A percentile compares a stretch with the other conserved stretches of the same genome.
Conservation (phyloP, 2,113 vertebrate species). For the Nothobranchius furzeri region DNA sequence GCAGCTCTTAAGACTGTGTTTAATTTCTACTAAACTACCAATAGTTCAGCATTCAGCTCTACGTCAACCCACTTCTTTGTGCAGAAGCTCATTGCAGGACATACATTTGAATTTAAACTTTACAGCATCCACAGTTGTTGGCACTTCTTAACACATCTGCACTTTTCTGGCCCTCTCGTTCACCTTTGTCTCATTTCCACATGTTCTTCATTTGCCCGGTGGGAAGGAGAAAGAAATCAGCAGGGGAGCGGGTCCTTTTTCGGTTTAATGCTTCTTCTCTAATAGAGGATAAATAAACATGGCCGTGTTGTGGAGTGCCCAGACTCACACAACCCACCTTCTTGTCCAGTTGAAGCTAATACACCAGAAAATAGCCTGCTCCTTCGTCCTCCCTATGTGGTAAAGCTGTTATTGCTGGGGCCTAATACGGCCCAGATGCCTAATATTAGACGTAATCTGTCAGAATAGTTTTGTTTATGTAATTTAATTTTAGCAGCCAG, state of each 20-base stretch:
- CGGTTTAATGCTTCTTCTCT: conserved; percentile 68
- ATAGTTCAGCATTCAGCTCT: background rate
- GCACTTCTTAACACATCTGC: background rate
- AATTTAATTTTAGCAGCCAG: conserved; percentile 79
- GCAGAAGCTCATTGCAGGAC: too few relatives aligned
- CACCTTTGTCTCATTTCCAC: conserved; percentile 65
- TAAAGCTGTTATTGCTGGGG: conserved; percentile 71
- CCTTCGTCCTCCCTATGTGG: conserved; percentile 53
- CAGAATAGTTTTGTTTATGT: conserved; percentile 80
- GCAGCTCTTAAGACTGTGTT: conserved; percentile 32
- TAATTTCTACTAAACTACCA: background rate
- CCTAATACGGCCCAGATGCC: conserved; percentile 79
- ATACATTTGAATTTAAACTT: too few relatives aligned
- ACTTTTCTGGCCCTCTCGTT: conserved; percentile 32
- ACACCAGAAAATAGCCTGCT: conserved; percentile 70
- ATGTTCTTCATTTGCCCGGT: conserved; percentile 70
- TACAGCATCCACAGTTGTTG: too few relatives aligned
- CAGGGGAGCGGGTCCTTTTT: conserved; percentile 50
- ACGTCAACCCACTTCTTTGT: too few relatives aligned
- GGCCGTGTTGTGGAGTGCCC: conserved; percentile 43
- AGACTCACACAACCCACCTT: conserved; percentile 46
- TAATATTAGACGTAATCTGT: conserved; percentile 81
- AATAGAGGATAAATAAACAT: conserved; percentile 78
- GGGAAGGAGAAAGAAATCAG: conserved; percentile 33
- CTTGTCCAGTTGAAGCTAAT: conserved; percentile 68